phyloP scores from a whole-genome alignment of 2,113 vertebrate genomes.

The Astatotilapia flaviijosephi region DNA sequence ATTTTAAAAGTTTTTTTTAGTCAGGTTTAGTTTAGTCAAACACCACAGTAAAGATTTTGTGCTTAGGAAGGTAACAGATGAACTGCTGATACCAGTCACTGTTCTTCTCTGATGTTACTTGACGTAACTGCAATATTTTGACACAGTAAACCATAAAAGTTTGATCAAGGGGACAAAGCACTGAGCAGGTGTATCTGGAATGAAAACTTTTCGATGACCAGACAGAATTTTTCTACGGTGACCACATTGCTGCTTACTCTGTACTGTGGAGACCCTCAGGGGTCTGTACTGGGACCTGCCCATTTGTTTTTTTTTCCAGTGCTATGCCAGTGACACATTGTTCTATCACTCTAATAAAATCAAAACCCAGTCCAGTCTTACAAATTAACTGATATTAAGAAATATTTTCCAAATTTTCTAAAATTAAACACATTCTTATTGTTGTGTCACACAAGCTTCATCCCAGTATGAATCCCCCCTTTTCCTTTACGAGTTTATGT shows the following conservation, averaged over 20 bases:
- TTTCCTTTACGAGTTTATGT: background rate
- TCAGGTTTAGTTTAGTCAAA: background rate
- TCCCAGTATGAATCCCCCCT: background rate
- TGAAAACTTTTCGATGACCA: background rate
- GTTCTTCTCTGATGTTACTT: background rate
- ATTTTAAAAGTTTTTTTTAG: background rate
- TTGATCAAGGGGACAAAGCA: background rate
- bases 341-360: background rate
- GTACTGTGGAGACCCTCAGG: background rate
- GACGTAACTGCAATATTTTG: background rate
- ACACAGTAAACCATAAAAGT: background rate
- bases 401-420: background rate
- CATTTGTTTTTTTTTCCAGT: background rate
- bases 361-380: background rate
- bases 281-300: background rate
- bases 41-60: background rate
- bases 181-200: background rate
- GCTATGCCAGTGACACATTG: background rate
- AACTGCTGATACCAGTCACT: background rate
- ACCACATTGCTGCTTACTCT: background rate
- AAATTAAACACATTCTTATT: background rate
- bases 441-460: background rate
- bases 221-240: background rate
- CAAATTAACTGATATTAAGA: background rate
- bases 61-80: background rate